Percentiles rank a stretch among this genome's conserved stretches.
phyloP scores from a whole-genome alignment of 2,888 invertebrate genomes.

The Rotaria socialis region DNA sequence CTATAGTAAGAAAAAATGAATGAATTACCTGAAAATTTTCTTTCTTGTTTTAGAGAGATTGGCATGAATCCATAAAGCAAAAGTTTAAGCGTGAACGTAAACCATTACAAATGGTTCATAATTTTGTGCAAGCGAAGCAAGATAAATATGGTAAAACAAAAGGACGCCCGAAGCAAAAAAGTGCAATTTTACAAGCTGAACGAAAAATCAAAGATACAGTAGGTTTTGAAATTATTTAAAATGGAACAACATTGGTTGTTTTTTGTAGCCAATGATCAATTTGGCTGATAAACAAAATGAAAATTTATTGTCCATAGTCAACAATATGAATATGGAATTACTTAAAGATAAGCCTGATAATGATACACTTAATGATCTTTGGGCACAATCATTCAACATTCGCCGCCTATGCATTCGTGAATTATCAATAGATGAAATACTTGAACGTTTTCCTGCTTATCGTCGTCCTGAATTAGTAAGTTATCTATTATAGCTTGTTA shows the following conservation, averaged over 20 bases:
- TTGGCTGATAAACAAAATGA: no score
- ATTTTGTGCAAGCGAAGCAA: background rate
- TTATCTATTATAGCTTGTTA: background rate
- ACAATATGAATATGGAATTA: no score
- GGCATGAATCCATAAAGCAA: background rate
- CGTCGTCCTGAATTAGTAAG: no score
- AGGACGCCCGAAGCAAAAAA: background rate
- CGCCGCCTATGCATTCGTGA: no score
- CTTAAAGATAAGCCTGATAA: no score
- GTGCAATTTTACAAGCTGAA: background rate
- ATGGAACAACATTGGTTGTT: background rate
- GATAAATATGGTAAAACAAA: background rate
- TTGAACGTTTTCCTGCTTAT: no score
- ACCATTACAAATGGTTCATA: background rate
- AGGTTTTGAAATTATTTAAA: background rate
- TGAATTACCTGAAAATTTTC: background rate
- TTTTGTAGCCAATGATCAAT: background rate
- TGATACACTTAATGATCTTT: no score
- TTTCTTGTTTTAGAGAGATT: background rate
- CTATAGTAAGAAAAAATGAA: background rate
- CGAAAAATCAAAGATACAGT: background rate
- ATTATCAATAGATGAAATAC: no score
- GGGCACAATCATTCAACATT: no score
- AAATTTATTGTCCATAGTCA: no score
- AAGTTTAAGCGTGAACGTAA: slow-evolving; percentile 14